A percentile compares a stretch with the other conserved stretches of the same genome.
Evolutionary conservation across 2,113 vertebrate genomes (phyloP).

Genomic region (Excalfactoria chinensis): DNA sequence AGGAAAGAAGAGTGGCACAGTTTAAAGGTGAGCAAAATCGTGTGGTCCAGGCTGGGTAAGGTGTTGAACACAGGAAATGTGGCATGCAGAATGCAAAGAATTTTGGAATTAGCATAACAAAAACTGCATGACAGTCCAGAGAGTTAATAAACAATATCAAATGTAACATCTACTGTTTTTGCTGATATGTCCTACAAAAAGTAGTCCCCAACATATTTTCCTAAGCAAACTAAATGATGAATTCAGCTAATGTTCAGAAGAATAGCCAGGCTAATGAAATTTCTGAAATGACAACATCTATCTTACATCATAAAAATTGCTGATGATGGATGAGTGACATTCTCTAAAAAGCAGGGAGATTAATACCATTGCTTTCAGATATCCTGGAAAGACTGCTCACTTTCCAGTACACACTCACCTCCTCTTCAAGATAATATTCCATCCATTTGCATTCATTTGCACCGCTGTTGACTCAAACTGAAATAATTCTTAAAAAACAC

Average conservation of each 20-base stretch:
- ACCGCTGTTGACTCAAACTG: background rate
- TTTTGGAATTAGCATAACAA: background rate
- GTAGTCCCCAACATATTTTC: background rate
- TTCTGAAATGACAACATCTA: background rate
- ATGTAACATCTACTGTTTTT: background rate
- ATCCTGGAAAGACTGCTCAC: background rate
- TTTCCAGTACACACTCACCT: background rate
- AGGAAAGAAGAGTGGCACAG: background rate
- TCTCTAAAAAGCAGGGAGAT: background rate
- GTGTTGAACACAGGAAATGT: background rate
- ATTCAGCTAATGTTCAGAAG: background rate
- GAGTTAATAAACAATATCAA: background rate
- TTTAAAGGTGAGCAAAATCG: background rate
- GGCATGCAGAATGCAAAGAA: background rate
- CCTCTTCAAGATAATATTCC: background rate
- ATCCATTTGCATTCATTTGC: background rate
- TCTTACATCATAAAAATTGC: background rate
- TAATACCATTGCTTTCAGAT: background rate
- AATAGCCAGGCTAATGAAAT: background rate
- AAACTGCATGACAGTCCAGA: background rate
- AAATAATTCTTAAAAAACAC: background rate
- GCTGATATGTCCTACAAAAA: background rate
- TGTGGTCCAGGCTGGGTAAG: background rate
- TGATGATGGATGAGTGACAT: background rate
- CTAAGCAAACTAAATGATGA: background rate